Evolutionary conservation across 2,888 invertebrate genomes (phyloP).

Genomic region (Synergus umbraculus): DNA sequence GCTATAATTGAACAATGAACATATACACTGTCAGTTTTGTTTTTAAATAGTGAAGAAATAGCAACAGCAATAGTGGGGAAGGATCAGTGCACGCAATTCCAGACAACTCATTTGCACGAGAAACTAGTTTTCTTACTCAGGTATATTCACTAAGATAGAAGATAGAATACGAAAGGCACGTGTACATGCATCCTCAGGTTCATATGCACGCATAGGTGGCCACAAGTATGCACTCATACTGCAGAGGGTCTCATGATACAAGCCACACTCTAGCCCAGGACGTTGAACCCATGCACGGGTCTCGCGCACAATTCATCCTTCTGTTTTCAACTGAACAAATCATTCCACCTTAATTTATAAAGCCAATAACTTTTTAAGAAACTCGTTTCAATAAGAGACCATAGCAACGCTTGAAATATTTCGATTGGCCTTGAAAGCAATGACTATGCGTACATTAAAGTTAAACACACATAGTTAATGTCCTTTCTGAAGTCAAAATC

Average conservation of each 20-base stretch:
- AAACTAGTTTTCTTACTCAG: conserved; percentile 49
- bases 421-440: not conserved
- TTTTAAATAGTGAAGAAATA: not conserved
- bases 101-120: conserved; percentile 45
- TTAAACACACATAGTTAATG: no score
- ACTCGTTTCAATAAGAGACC: not conserved
- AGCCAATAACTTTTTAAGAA: conserved; percentile 15
- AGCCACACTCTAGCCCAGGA: conserved; percentile 44
- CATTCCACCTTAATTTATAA: conserved; percentile 8
- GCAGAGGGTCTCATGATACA: conserved; percentile 46
- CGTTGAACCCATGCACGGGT: conserved; percentile 52
- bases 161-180: conserved; percentile 42
- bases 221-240: conserved; percentile 37
- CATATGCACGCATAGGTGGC: conserved; percentile 44
- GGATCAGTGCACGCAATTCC: conserved; percentile 25
- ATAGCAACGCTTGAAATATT: not conserved
- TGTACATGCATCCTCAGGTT: conserved; percentile 34
- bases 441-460: not conserved
- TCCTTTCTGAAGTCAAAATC: no score
- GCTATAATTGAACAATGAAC: not conserved
- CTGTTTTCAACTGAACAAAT: conserved; percentile 50
- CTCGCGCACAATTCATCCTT: conserved; percentile 54
- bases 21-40: not conserved
- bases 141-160: conserved; percentile 38
- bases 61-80: not conserved